phyloP scores from a whole-genome alignment of 2,888 invertebrate species.

The Drosophila melanocephala region DNA sequence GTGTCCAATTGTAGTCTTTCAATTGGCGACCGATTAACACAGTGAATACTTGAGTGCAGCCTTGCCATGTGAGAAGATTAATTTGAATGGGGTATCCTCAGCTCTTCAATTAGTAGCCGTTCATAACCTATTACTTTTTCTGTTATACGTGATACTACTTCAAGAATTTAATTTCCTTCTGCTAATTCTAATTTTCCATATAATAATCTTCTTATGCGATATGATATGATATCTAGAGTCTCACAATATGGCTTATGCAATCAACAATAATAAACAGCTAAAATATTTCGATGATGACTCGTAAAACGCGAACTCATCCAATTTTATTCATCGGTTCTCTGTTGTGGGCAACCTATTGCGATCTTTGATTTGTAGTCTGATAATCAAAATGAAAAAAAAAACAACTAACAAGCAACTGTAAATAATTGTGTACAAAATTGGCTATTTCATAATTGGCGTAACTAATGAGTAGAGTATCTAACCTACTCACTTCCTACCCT shows the following conservation, averaged over 20 bases:
- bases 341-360: conserved; percentile 27
- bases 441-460: conserved; percentile 38
- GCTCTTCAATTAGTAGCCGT: not conserved
- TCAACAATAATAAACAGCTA: not conserved
- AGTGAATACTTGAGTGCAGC: not conserved
- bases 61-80: not conserved
- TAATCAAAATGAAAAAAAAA: conserved; percentile 19
- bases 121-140: not conserved
- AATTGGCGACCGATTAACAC: conserved; percentile 3
- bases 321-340: not conserved
- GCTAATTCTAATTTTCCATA: not conserved
- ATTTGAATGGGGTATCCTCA: not conserved
- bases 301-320: conserved; percentile 4
- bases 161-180: not conserved
- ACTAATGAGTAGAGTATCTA: conserved; percentile 23
- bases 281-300: not conserved
- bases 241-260: not conserved
- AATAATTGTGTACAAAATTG: conserved; percentile 56
- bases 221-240: not conserved
- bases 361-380: conserved; percentile 43
- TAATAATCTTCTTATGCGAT: not conserved
- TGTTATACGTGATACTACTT: not conserved
- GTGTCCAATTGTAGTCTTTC: not conserved
- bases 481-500: not conserved
- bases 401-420: conserved; percentile 42